phyloP scores from a whole-genome alignment of 2,113 vertebrate species.

The Phylloscopus trochiloides region DNA sequence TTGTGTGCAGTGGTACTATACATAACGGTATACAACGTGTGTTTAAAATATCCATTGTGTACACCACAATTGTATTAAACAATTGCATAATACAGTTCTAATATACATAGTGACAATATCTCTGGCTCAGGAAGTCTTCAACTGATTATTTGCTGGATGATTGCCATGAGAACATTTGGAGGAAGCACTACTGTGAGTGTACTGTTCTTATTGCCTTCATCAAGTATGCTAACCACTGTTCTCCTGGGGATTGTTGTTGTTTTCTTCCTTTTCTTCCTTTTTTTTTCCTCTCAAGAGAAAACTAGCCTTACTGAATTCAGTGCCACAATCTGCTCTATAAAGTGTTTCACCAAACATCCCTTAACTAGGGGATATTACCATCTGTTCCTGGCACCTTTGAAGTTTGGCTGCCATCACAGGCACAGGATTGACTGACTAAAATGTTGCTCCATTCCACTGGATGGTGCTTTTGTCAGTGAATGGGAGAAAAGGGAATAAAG shows the following conservation, averaged over 20 bases:
- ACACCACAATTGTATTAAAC: not conserved
- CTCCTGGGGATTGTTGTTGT: not conserved
- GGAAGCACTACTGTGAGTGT: not conserved
- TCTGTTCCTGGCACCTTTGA: not conserved
- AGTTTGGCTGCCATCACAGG: not conserved
- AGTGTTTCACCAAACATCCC: not conserved
- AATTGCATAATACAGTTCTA: not conserved
- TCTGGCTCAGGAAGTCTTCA: not conserved
- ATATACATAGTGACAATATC: not conserved
- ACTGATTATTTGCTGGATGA: not conserved
- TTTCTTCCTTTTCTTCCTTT: not conserved
- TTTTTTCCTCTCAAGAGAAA: not conserved
- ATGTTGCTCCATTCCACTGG: not conserved
- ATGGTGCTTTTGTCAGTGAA: not conserved
- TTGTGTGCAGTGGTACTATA: not conserved
- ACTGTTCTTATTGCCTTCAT: not conserved
- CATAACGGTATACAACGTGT: rapidly evolving
- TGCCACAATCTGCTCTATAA: not conserved
- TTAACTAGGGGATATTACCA: not conserved
- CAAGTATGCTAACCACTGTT: not conserved
- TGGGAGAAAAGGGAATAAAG: not conserved
- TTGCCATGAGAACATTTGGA: not conserved
- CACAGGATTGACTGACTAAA: not conserved
- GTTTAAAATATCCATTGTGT: not conserved
- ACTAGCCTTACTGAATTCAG: not conserved